Conservation (phyloP, 2,113 vertebrate species). For the Indicator indicator region DNA sequence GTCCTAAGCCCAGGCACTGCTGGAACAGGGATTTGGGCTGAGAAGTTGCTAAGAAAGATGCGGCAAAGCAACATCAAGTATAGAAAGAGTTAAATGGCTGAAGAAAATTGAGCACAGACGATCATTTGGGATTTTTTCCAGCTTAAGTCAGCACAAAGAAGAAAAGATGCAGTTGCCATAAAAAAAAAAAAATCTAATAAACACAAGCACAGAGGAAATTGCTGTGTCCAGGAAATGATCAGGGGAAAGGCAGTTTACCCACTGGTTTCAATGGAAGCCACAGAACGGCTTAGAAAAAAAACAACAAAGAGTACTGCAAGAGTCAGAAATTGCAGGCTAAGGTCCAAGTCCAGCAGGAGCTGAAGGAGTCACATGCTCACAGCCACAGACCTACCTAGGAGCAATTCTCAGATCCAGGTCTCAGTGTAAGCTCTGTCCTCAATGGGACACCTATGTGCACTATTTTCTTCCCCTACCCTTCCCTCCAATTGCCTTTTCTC, state of each 20-base stretch:
- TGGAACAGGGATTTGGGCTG: background rate
- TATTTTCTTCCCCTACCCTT: background rate
- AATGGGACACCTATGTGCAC: rapidly evolving
- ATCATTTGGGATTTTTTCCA: background rate
- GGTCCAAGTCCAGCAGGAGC: background rate
- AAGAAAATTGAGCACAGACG: background rate
- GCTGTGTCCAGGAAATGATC: background rate
- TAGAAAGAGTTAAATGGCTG: background rate
- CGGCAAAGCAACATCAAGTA: background rate
- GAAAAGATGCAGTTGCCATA: background rate
- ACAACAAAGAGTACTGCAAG: background rate
- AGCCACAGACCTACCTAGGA: background rate
- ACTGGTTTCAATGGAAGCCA: background rate
- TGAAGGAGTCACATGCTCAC: background rate
- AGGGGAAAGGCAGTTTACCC: slow-evolving; percentile 11
- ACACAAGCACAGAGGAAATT: slow-evolving; percentile 17
- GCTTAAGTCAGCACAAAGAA: background rate
- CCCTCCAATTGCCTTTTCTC: background rate
- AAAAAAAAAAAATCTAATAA: background rate
- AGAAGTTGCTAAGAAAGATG: background rate
- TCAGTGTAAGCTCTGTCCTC: background rate
- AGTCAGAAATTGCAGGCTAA: background rate
- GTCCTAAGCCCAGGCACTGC: background rate
- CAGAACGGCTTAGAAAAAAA: background rate
- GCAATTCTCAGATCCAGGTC: background rate